Percentiles rank a stretch among this genome's conserved stretches.
Conservation (phyloP, 2,797 vertebrate genomes). For the Pipistrellus pipistrellus region DNA sequence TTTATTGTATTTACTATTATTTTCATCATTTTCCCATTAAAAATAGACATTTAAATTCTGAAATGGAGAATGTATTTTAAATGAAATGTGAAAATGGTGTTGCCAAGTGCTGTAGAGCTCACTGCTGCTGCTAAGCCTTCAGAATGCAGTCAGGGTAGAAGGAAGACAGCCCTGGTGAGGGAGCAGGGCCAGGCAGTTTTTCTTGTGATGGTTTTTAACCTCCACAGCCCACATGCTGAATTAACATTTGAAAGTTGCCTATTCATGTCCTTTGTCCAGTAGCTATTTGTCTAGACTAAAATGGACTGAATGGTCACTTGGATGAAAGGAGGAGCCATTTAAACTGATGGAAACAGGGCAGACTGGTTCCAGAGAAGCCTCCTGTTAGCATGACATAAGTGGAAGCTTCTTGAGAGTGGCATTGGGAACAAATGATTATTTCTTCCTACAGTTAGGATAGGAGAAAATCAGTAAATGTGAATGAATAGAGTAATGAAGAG, state of each 20-base stretch:
- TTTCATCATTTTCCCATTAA: not conserved
- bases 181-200: not conserved
- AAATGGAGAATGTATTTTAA: not conserved
- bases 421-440: not conserved
- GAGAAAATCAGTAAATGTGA: not conserved
- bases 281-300: not conserved
- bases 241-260: not conserved
- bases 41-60: not conserved
- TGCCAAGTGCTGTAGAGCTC: not conserved
- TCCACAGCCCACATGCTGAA: not conserved
- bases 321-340: not conserved
- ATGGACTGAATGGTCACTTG: not conserved
- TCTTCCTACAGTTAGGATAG: not conserved
- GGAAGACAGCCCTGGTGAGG: not conserved
- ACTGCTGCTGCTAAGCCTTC: not conserved
- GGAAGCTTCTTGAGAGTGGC: not conserved
- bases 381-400: not conserved
- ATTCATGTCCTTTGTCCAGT: not conserved
- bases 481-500: not conserved
- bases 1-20: not conserved
- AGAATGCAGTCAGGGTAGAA: not conserved
- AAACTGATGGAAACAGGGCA: not conserved
- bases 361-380: not conserved
- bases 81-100: not conserved
- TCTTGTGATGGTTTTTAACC: not conserved